A percentile compares a stretch with the other conserved stretches of the same genome.
Evolutionary conservation across 1,140 invertebrate genomes (phyloP).

Genomic region (Orchesella cincta): DNA sequence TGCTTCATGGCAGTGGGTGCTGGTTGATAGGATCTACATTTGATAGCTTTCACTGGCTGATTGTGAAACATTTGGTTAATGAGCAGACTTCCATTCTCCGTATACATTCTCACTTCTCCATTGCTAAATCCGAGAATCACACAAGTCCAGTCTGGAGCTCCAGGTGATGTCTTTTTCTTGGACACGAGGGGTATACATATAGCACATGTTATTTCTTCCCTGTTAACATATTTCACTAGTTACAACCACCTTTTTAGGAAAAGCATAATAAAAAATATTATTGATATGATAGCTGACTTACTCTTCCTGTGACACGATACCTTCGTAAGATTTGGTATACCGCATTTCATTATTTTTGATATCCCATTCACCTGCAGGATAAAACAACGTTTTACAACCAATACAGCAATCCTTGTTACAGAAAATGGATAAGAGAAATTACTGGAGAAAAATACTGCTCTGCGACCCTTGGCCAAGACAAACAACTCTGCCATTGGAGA

Average conservation of each 20-base stretch:
- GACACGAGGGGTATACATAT: slow-evolving; percentile 67
- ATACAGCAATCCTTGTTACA: no score
- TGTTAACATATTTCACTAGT: slow-evolving; percentile 52
- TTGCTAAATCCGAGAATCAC: slow-evolving; percentile 82
- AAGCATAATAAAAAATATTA: neutral
- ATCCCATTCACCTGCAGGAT: slow-evolving; percentile 58
- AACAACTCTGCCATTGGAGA: slow-evolving; percentile 73
- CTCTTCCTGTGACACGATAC: slow-evolving; percentile 45
- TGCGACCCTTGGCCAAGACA: slow-evolving; percentile 67
- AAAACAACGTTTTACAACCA: no score
- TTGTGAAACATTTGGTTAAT: slow-evolving; percentile 82
- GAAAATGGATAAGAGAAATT: no score
- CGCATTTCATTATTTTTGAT: slow-evolving; percentile 37
- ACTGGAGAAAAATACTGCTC: slow-evolving; percentile 67
- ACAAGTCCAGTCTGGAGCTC: slow-evolving; percentile 89
- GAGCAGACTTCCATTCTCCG: slow-evolving; percentile 77
- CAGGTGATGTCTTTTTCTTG: slow-evolving; percentile 65
- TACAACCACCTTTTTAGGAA: slow-evolving; percentile 38
- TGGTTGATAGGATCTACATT: slow-evolving; percentile 75
- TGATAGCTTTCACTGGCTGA: slow-evolving; percentile 74
- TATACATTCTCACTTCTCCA: slow-evolving; percentile 84
- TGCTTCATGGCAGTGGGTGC: slow-evolving; percentile 61
- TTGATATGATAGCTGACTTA: slow-evolving; percentile 35
- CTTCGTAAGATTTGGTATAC: slow-evolving; percentile 38
- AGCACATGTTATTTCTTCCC: slow-evolving; percentile 63